Evolutionary conservation across 2,888 invertebrate species (phyloP), one percentile per base, ranked within the genome.

Genomic region (Biston stratarius): DNA sequence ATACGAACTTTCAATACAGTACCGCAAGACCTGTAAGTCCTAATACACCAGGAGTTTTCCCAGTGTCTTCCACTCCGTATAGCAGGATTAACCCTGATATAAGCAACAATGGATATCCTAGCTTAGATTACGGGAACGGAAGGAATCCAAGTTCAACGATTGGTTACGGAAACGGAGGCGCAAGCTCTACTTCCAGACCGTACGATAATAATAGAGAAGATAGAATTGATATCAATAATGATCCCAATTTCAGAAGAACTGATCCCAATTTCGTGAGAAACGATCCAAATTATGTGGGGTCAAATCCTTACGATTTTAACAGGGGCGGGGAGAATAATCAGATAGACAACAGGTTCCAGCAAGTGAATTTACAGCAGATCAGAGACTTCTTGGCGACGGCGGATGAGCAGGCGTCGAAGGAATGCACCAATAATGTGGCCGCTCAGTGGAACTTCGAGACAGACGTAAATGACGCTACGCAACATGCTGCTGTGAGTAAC

Each of bases 361-460:
- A 88, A 64, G 88, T 89, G 68, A 91, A 87, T 78, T 65, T 92
- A 74, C 91, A 92, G 74, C 94, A 94, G 77, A 81, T 95, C 0
- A 90, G 95, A 69, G 94, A 95, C 70, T 94, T 97, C 49, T 84
- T 97, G 71, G 94, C 95, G 51, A 96, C 96, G 69, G 94, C 97
- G 36, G 97, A 97, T 83, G 95, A 96, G 40, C 95, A 96, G 79
- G 96, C 97, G 10, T 96, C 97, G 0, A 96, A 96, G 83, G 96
- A 97, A 86, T 98, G 97, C 81, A 97, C 97, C 0, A 96, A 96
- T 59, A 97, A 97, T 85, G 97, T 98, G n/a, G 96, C 96, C 0
- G 97, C 97, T 0, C 98, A 98, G 82, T 98, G 98, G 98, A 96
- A 96, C 84, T 98, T 97, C 81, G 97, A 98, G 88, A 97, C 97